Conservation (phyloP, 2,797 vertebrate species). For the Danio aesculapii region DNA sequence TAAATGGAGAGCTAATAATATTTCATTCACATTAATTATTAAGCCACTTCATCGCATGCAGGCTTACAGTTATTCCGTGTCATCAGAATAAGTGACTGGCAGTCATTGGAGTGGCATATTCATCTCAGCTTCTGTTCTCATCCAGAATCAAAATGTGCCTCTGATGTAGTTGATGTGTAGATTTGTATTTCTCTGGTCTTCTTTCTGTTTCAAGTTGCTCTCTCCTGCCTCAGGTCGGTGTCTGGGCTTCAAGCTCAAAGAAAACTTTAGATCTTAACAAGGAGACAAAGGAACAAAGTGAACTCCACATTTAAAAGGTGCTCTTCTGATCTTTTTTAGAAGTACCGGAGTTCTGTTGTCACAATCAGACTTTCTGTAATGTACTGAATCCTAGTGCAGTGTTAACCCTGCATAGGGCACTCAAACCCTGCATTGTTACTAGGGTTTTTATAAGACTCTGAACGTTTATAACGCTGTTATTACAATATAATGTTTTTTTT, state of each 20-base stretch:
- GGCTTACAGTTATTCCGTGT: neutral
- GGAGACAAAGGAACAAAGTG: constrained; percentile 4
- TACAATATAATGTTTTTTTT: too few relatives aligned
- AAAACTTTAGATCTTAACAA: neutral
- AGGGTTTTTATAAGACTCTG: too few relatives aligned
- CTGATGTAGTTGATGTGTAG: neutral
- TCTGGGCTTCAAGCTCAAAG: constrained; percentile 2
- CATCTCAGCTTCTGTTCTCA: neutral
- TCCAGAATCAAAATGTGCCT: neutral
- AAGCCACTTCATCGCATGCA: neutral
- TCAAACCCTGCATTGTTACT: too few relatives aligned
- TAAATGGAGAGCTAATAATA: constrained; percentile 18
- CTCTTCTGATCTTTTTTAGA: neutral
- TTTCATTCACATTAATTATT: neutral
- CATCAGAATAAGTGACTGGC: neutral
- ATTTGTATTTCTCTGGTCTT: neutral
- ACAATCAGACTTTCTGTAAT: neutral
- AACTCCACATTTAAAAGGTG: neutral
- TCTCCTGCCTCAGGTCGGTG: neutral
- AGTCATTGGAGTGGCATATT: neutral
- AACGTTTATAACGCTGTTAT: too few relatives aligned
- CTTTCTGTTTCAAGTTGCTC: neutral
- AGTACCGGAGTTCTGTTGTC: neutral
- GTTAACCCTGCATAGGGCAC: too few relatives aligned
- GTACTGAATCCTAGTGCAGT: neutral